phyloP scores from a whole-genome alignment of 2,113 vertebrate genomes.

The Gobiocypris rarus region DNA sequence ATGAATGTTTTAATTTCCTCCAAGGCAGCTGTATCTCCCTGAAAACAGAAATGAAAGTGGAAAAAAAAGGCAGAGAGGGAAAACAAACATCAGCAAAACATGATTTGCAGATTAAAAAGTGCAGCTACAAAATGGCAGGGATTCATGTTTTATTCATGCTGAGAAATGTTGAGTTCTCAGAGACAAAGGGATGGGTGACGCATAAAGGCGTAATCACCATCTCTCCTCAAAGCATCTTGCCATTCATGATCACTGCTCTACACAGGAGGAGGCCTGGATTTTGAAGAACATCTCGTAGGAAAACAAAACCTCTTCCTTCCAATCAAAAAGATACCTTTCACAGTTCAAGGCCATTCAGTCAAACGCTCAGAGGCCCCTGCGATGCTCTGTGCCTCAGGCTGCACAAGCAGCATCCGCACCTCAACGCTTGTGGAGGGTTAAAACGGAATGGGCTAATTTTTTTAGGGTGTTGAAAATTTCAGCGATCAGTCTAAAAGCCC shows the following conservation, averaged over 20 bases:
- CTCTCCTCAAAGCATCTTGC: slow-evolving; percentile 25
- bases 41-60: slow-evolving; percentile 42
- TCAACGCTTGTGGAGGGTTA: background rate
- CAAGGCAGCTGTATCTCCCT: slow-evolving; percentile 83
- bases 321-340: slow-evolving; percentile 19
- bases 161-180: slow-evolving; percentile 27
- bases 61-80: slow-evolving; percentile 17
- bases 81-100: slow-evolving; percentile 50
- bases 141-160: slow-evolving; percentile 53
- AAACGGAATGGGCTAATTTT: background rate
- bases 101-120: slow-evolving; percentile 56
- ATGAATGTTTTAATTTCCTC: slow-evolving; percentile 93
- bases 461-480: background rate
- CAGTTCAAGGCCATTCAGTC: slow-evolving; percentile 9
- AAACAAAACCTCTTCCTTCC: slow-evolving; percentile 35
- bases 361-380: background rate
- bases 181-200: slow-evolving; percentile 49
- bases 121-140: slow-evolving; percentile 50
- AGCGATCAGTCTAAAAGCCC: background rate
- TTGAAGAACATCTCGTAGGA: slow-evolving; percentile 13
- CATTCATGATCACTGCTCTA: slow-evolving; percentile 9
- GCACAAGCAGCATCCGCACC: background rate
- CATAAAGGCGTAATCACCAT: slow-evolving; percentile 47
- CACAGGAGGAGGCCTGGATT: background rate
- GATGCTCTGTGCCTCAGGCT: background rate